Evolutionary conservation across 2,888 invertebrate genomes (phyloP).

Genomic region (Drosophila borborema): DNA sequence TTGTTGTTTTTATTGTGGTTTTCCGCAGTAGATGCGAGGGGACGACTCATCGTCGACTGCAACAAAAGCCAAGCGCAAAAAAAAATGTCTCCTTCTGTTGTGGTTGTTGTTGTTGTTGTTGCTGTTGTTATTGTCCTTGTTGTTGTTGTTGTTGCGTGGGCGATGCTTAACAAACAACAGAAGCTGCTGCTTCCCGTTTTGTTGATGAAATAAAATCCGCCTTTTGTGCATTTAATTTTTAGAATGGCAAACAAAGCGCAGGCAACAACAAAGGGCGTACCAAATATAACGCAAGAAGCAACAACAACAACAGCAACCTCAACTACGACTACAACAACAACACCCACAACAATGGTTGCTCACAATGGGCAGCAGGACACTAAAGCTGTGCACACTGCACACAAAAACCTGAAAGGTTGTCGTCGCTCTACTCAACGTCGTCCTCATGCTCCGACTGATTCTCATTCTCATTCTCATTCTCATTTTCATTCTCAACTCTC

Average conservation of each 20-base stretch:
- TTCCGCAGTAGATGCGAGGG: conserved; percentile 15
- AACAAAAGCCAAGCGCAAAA: conserved; percentile 64
- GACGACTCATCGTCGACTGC: conserved; percentile 41
- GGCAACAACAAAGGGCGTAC: conserved; percentile 78
- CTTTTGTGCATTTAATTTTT: conserved; percentile 82
- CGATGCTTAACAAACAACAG: conserved; percentile 79
- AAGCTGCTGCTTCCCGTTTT: conserved; percentile 80
- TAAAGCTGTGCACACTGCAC: conserved; percentile 51
- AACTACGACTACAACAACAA: conserved; percentile 56
- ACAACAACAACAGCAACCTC: conserved; percentile 63
- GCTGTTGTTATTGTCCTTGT: conserved; percentile 62
- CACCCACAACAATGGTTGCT: conserved; percentile 72
- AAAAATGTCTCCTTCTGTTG: conserved; percentile 68
- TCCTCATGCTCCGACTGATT: conserved; percentile 6
- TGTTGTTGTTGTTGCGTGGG: conserved; percentile 67
- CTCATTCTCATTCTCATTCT: conserved; percentile 1
- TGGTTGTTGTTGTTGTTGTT: conserved; percentile 61
- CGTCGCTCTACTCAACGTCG: conserved; percentile 31
- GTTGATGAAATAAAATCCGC: conserved; percentile 81
- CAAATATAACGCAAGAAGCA: conserved; percentile 69
- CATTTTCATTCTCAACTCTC: not conserved
- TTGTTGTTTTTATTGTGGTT: conserved; percentile 60
- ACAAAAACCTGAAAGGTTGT: conserved; percentile 66
- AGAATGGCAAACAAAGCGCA: conserved; percentile 77
- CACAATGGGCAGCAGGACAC: conserved; percentile 74